Conservation (phyloP, 2,113 vertebrate species). For the Microtus ochrogaster region DNA sequence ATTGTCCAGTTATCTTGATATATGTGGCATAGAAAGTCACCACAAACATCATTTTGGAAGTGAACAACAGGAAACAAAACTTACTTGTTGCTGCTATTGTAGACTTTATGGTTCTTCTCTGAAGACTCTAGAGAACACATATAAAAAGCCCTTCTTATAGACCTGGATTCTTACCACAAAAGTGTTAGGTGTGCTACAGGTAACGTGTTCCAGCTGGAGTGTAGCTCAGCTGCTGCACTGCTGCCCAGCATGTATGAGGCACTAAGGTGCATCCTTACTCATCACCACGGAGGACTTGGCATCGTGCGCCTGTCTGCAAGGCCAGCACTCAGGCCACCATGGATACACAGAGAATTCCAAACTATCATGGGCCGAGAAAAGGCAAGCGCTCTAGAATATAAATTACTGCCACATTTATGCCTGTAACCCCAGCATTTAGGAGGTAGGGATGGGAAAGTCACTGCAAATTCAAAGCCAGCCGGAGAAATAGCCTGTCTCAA, state of each 20-base stretch:
- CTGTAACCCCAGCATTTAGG: not conserved
- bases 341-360: not conserved
- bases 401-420: not conserved
- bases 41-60: constrained; percentile 16
- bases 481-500: not conserved
- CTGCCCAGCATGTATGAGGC: not conserved
- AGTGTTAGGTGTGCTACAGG: not conserved
- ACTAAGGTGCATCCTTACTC: too few relatives aligned
- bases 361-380: not conserved
- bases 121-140: not conserved
- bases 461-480: not conserved
- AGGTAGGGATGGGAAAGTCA: not conserved
- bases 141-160: not conserved
- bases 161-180: not conserved
- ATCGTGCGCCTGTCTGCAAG: too few relatives aligned
- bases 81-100: not conserved
- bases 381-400: not conserved
- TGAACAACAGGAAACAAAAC: not conserved
- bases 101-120: constrained; percentile 35
- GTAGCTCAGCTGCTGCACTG: not conserved
- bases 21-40: not conserved
- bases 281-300: not conserved
- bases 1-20: not conserved
- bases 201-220: not conserved
- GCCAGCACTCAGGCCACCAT: not conserved